Evolutionary conservation across 2,113 vertebrate genomes (phyloP), one percentile per base, ranked within the genome.

Genomic region (Oophaga pumilio): DNA sequence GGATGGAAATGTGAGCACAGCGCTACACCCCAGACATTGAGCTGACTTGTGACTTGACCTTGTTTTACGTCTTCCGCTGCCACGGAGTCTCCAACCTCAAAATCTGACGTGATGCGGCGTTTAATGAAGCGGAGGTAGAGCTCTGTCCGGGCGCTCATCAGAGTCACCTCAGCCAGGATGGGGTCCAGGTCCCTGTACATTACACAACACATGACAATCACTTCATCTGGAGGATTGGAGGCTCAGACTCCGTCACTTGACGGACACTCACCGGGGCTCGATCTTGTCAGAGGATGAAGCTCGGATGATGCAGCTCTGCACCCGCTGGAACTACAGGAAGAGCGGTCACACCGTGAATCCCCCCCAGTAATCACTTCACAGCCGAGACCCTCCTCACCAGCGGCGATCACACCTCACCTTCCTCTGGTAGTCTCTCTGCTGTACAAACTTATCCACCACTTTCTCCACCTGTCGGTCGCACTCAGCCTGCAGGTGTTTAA

Each of bases 71-170:
- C 96, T 91, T 97, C 97, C 15, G 93, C 91, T 49, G 95, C 95
- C 89, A 93, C 91, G 14, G 95, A 95, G 86, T 99, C 98, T 49
- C 95, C 97, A 86, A 99, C 96, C 90, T 99, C 98, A 90, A 99
- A 99, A 92, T 99, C 98, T 0, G 97, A 94, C 49, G 93, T 91
- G 84, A 99, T 94, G 43, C 97, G 95, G 6, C 97, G 97, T 79
- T 95, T 96, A 90, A 99, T 90, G 91, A 99, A 99, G 62, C 97
- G 95, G 87, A 99, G 87, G 91, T 99, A 99, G n/a, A 99, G 94
- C 90, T 99, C 98, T 0, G 97, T 96, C 68, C 97, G 95, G 0
- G 98, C 96, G 0, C 98, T 99, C 98, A 99, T 99, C 90, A 99
- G 90, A 11, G 97, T 97, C n/a, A 99, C 97, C 89, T 99, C 98